Base-by-base conservation (phyloP, 2,888 invertebrate species). In the Deilephila porcellus region DNA sequence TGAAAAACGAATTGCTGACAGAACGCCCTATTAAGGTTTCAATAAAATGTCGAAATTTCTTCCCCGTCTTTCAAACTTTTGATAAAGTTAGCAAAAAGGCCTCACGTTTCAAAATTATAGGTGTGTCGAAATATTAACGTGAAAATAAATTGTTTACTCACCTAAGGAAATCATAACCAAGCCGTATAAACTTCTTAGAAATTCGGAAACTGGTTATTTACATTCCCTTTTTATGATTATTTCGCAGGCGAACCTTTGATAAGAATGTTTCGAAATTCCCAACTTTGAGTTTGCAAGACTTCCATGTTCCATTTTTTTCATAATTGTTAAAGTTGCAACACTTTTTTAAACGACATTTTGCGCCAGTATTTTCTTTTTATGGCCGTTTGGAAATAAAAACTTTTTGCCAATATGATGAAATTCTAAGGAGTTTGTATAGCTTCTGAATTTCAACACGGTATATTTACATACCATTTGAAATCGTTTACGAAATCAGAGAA, bases 241-340 rank as follows among this genome's bases (percentile, higher is more conserved):
- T 56, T 56, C 56, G n/a, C 56, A 56, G 56, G n/a, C n/a, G 56
- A 56, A 5, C 56, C 56, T 56, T 56, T 56, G 56, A n/a, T n/a
- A 56, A 56, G 56, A 56, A 56, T 56, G 56, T 56, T 56, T 56
- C 56, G 19, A 56, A 56, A 45, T n/a, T n/a, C n/a, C 4, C 19
- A 56, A 56, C n/a, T 6, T n/a, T n/a, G n/a, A 56, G n/a, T 56
- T 56, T 56, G 4, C n/a, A n/a, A n/a, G 56, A 19, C n/a, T 56
- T 56, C 56, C 7, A n/a, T n/a, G 5, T 56, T 5, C 17, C 14
- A n/a, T 56, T n/a, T 56, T 56, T 56, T 45, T 45, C 8, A 8
- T 45, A 45, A 45, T 45, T 45, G 14, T 45, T 11, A 56, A 56
- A n/a, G n/a, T 56, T 56, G 56, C 56, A 56, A 56, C 17, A 56